Evolutionary conservation across 2,797 vertebrate genomes (phyloP), one percentile per base, ranked within the genome.

Genomic region (Cuculus canorus): DNA sequence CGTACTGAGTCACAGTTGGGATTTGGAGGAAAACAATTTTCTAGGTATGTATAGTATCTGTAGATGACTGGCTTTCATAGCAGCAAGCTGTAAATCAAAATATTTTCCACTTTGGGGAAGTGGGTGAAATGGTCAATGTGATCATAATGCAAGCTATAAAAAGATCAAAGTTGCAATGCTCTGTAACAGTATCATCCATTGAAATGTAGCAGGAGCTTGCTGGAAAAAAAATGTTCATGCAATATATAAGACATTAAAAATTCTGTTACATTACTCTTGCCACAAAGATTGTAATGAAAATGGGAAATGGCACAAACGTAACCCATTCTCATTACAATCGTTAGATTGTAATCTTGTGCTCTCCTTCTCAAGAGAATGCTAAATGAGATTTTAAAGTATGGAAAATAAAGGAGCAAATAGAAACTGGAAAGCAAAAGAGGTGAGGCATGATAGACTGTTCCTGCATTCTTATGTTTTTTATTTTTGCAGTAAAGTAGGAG

Each of bases 281-380:
- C 97, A 97, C 97, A 97, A 97, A 97, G 97, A 98, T 97, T 97
- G 97, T 98, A 98, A 98, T 98, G 97, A 98, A 98, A 98, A 98
- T 97, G 97, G 98, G 97, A 97, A 98, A 97, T 84, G 94, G 97
- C 97, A 97, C 97, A 97, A 98, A 98, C 96, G 98, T 98, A 98
- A 98, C 98, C 98, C 97, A 90, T 97, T 98, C 98, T 98, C 97
- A 98, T 98, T 98, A 98, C 97, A 97, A 96, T 97, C 89, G 95
- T 97, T 98, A 98, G 97, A 97, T 97, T 98, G 97, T 98, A 98
- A 97, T 98, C 97, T 98, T 93, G 89, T 97, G 97, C 97, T 97
- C 95, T 97, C 96, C 95, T 95, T 96, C 98, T 98, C 97, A 94
- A 96, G 97, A 98, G 98, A 97, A 97, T 97, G 97, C 97, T 98